Percentiles rank a stretch among this genome's conserved stretches.
Evolutionary conservation across 2,888 invertebrate genomes (phyloP).

Genomic region (Oligia strigilis): DNA sequence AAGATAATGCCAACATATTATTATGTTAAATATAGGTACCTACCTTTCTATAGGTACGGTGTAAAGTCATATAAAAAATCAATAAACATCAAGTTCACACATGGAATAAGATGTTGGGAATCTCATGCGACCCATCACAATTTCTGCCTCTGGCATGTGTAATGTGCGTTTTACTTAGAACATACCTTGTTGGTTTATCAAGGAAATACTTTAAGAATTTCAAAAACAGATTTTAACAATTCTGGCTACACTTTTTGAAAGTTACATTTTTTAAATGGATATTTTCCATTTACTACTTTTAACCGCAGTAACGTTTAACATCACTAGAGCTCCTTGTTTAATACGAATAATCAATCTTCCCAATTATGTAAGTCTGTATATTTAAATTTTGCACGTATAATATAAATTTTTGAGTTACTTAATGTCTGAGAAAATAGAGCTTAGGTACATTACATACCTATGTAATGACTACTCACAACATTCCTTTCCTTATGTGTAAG

Average conservation of each 20-base stretch:
- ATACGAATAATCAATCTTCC: conserved; percentile 43
- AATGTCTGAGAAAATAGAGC: conserved; percentile 36
- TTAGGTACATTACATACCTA: conserved; percentile 42
- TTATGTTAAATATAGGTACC: conserved; percentile 35
- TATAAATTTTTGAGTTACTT: conserved; percentile 37
- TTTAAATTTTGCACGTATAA: conserved; percentile 36
- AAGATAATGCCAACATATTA: conserved; percentile 12
- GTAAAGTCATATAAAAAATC: conserved; percentile 49
- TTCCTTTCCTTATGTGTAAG: conserved; percentile 50
- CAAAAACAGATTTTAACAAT: conserved; percentile 53
- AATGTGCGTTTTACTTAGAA: conserved; percentile 49
- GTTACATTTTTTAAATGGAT: conserved; percentile 81
- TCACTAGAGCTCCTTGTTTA: conserved; percentile 66
- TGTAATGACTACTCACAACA: conserved; percentile 59
- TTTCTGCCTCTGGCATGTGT: conserved; percentile 39
- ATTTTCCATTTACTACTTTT: conserved; percentile 74
- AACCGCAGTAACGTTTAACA: conserved; percentile 72
- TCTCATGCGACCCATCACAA: conserved; percentile 31
- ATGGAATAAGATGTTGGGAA: conserved; percentile 26
- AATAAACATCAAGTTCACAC: conserved; percentile 37
- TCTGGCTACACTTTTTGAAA: conserved; percentile 81
- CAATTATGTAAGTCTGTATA: conserved; percentile 39
- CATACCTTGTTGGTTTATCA: conserved; percentile 33
- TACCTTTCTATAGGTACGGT: conserved; percentile 13
- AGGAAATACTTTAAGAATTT: conserved; percentile 32